These are phyloP conservation scores for Allolobophora icterica DNA, from an alignment of 2,888 invertebrate genomes.

Conservation along the genomic window DNA sequence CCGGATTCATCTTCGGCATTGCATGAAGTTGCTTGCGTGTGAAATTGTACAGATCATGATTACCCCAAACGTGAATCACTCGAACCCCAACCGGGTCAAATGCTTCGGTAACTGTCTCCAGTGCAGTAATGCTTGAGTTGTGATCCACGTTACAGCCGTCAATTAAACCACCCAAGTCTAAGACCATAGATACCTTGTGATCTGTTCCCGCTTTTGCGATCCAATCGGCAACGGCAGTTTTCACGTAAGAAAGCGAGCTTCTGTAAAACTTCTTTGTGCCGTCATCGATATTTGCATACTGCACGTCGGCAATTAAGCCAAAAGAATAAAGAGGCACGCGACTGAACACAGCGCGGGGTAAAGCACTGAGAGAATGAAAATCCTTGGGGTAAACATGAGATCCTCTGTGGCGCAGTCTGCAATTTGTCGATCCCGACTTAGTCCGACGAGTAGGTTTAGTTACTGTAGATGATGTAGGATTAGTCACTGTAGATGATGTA, in stretches of 20 bases:
- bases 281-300: constrained; percentile 65
- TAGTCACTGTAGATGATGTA: no score
- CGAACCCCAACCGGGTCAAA: constrained; percentile 50
- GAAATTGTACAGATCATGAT: constrained; percentile 66
- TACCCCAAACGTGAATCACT: constrained; percentile 62
- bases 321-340: constrained; percentile 48
- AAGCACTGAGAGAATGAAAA: no score
- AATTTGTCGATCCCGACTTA: not conserved
- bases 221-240: constrained; percentile 59
- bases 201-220: constrained; percentile 39
- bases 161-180: constrained; percentile 66
- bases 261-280: constrained; percentile 62
- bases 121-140: constrained; percentile 51
- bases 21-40: constrained; percentile 52
- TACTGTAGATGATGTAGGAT: no score
- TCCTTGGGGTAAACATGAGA: no score
- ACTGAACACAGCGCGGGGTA: not conserved
- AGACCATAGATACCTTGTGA: constrained; percentile 52
- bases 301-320: constrained; percentile 65
- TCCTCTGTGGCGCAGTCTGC: no score
- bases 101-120: constrained; percentile 54
- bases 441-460: not conserved
- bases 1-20: constrained; percentile 35
- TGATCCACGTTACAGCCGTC: constrained; percentile 59
- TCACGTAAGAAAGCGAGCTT: constrained; percentile 56